Percentiles rank a stretch among this genome's conserved stretches.
phyloP scores from a whole-genome alignment of 2,113 vertebrate genomes.

The Pangasianodon hypophthalmus region DNA sequence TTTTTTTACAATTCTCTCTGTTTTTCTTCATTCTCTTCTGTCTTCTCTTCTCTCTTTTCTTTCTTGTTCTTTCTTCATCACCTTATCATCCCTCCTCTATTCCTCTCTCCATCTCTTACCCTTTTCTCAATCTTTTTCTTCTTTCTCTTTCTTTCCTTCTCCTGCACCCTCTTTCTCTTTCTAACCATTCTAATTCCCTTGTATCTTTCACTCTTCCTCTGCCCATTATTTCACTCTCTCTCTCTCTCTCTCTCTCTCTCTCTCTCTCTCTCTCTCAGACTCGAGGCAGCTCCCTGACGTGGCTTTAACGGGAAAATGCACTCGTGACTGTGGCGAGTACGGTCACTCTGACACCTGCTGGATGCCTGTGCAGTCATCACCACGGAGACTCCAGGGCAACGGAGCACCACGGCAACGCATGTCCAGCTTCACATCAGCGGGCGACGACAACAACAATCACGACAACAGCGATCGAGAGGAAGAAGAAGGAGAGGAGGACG shows the following conservation, averaged over 20 bases:
- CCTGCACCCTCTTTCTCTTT: background rate
- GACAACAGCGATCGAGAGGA: slow-evolving; percentile 73
- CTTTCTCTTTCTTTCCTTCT: background rate
- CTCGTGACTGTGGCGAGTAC: slow-evolving; percentile 73
- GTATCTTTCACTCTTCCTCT: background rate
- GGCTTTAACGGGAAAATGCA: slow-evolving; percentile 76
- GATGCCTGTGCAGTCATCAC: slow-evolving; percentile 73
- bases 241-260: background rate
- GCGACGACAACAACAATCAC: slow-evolving; percentile 74
- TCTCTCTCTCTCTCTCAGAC: slow-evolving; percentile 59
- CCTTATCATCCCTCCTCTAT: background rate
- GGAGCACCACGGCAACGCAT: slow-evolving; percentile 67
- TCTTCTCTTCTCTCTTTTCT: background rate
- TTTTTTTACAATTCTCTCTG: background rate
- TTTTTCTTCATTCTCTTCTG: too few relatives aligned
- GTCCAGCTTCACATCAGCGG: slow-evolving; percentile 72
- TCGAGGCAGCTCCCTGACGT: slow-evolving; percentile 76
- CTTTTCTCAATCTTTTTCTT: background rate
- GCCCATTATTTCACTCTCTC: background rate
- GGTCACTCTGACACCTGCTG: slow-evolving; percentile 79
- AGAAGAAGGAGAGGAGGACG: slow-evolving; percentile 66
- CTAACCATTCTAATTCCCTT: background rate
- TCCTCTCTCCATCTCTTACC: too few relatives aligned
- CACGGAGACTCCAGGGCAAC: slow-evolving; percentile 70
- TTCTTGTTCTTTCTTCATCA: background rate